Percentiles rank a stretch among this genome's conserved stretches.
Evolutionary conservation across 2,113 vertebrate species (phyloP).

Genomic region (Charina bottae): DNA sequence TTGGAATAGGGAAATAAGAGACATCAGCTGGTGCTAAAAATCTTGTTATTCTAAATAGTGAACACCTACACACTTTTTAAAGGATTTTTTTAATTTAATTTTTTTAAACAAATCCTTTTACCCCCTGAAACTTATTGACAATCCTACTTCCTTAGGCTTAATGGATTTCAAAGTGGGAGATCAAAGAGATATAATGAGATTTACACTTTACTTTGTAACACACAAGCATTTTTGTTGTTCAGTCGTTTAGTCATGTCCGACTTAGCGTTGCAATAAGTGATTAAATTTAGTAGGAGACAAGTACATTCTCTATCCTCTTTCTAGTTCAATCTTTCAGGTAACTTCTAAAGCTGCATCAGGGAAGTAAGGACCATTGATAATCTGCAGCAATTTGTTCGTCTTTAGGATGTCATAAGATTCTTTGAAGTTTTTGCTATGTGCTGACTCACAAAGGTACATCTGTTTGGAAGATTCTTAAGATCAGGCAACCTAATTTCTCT

Average conservation of each 20-base stretch:
- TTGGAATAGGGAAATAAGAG: background rate
- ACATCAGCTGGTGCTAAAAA: background rate
- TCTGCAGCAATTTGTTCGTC: background rate
- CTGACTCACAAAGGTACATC: background rate
- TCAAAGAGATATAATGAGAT: slow-evolving; percentile 1
- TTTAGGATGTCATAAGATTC: background rate
- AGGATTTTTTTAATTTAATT: background rate
- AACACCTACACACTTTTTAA: background rate
- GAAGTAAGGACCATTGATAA: background rate
- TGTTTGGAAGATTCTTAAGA: background rate
- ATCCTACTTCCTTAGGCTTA: background rate
- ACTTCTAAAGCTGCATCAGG: background rate
- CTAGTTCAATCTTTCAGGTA: background rate
- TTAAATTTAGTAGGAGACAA: background rate
- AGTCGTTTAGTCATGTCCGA: too few species aligned
- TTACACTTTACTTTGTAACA: background rate
- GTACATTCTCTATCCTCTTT: too few species aligned
- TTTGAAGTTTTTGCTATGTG: background rate
- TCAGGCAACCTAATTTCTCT: background rate
- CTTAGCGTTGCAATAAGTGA: background rate
- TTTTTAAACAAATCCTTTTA: background rate
- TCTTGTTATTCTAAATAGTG: background rate
- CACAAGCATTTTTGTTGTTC: too few species aligned
- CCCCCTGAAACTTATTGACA: background rate
- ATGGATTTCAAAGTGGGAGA: slow-evolving; percentile 1